Evolutionary conservation across 2,797 vertebrate genomes (phyloP), one percentile per base, ranked within the genome.

Genomic region (Manis crassicaudata): DNA sequence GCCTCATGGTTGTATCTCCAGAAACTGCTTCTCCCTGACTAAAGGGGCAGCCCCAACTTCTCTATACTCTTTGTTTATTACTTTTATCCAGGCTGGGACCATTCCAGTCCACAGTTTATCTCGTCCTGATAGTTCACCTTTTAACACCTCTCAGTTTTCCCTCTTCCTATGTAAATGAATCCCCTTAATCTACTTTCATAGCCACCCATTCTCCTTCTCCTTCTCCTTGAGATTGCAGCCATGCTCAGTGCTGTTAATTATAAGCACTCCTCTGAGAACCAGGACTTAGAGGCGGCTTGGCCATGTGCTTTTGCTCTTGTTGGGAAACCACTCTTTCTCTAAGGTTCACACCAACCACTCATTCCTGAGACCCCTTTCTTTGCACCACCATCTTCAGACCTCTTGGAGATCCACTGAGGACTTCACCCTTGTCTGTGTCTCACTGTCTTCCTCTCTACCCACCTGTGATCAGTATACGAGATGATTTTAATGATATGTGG

Each of bases 131-230:
- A 46, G 43, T 65, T 92, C 52, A 40, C 14, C 5, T 29, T 54
- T 83, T 50, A n/a, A 32, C 37, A 20, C 21, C 89, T 70, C 16
- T 50, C 32, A 40, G 18, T 63, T n/a, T 80, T 73, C 63, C 58
- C 37, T 80, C 46, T 82, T 85, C 43, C 62, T 92, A 12, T 87
- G 40, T 56, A 95, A 90, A 76, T 84, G 20, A 75, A 81, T 50
- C 35, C 35, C 72, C 16, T 88, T 68, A 75, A 85, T 91, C 23
- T 62, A 67, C 37, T 87, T 76, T 86, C 23, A 54, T 10, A 76
- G 20, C 12, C 46, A 10, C 17, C 6, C 37, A 23, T 50, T 77
- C 40, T 70, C 65, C 6, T 82, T 32, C 8, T 54, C 2, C 62
- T 92, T 29, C 17, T 92, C 25, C 17, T 95, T 90, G 56, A 88